Base-by-base conservation (phyloP, 2,797 vertebrate species). In the Salarias fasciatus region DNA sequence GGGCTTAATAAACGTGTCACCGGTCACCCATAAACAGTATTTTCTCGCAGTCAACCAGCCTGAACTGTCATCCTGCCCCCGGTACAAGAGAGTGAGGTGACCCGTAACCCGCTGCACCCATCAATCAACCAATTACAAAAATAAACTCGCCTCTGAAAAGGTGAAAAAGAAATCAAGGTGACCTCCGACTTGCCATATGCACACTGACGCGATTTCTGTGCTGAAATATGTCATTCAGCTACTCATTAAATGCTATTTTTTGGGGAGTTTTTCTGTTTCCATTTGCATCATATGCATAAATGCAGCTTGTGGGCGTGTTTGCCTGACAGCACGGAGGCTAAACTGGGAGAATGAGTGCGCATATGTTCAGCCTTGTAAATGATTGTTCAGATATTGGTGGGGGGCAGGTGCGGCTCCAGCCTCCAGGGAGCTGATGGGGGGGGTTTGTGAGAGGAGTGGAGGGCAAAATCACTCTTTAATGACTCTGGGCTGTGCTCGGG, bases 391-490 rank as follows among this genome's bases (percentile, higher is more conserved):
- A 61, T 69, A 53, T 81, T 75, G 77, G 82, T 78, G 84, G 89
- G 82, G 84, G 83, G 88, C 90, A 91, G 91, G 90, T 91, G 91
- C 64, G 82, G 56, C 69, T 36, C 42, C 12, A 9, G 67, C 76
- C 87, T 76, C 83, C 2, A 9, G 85, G 88, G 91, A 86, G 48
- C 6, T 11, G 4, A 11, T 9, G 6, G 33, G 33, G 49, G 58
- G 12, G 54, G 79, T 62, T 61, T 11, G 38, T 13, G 44, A 63
- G 53, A 55, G 52, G 67, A 65, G 74, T 53, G 82, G 71, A 86
- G 72, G 82, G 86, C 85, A 85, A 85, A 92, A 92, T 91, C 88
- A 81, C 72, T 88, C 86, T 85, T 89, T 92, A 90, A 93, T 92
- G 90, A 91, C 88, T 87, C 2, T 24, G 29, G 74, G 68, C 83